These are phyloP conservation scores for Agriopis aurantiaria DNA, from an alignment of 2,888 invertebrate genomes.

Conservation along the genomic window DNA sequence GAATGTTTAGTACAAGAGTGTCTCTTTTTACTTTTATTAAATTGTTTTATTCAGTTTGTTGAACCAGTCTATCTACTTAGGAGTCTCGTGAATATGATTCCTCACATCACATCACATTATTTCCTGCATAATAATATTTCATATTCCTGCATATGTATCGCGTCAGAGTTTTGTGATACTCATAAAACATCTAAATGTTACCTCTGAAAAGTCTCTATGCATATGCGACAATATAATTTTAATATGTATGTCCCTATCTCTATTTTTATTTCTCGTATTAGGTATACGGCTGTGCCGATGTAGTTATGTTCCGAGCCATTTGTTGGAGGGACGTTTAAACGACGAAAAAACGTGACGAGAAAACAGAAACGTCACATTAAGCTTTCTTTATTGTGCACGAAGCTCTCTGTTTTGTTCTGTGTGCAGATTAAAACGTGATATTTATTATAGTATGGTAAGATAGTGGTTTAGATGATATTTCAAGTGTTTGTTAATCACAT, in stretches of 20 bases:
- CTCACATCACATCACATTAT: too few species aligned
- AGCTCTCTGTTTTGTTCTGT: conserved; percentile 68
- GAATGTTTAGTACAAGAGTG: too few species aligned
- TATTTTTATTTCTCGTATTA: conserved; percentile 60
- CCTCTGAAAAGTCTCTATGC: conserved; percentile 12
- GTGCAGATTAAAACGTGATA: conserved; percentile 76
- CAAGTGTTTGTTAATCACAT: conserved; percentile 2
- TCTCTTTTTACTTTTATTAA: too few species aligned
- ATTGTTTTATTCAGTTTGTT: too few species aligned
- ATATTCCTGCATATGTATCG: too few species aligned
- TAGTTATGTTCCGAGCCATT: conserved; percentile 76
- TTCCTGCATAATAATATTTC: too few species aligned
- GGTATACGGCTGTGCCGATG: conserved; percentile 63
- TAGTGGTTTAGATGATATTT: conserved; percentile 30
- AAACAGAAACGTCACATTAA: conserved; percentile 75
- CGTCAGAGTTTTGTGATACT: background rate
- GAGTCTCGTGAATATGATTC: too few species aligned
- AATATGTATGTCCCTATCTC: conserved; percentile 44
- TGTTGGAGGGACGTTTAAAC: conserved; percentile 77
- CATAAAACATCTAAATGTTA: conserved; percentile 17
- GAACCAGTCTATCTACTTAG: too few species aligned
- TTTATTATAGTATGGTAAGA: conserved; percentile 59
- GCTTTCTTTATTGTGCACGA: conserved; percentile 73
- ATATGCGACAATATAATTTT: conserved; percentile 19
- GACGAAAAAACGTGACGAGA: conserved; percentile 81